Base-by-base conservation (phyloP, 2,113 vertebrate genomes). In the Neodon shergylaensis region DNA sequence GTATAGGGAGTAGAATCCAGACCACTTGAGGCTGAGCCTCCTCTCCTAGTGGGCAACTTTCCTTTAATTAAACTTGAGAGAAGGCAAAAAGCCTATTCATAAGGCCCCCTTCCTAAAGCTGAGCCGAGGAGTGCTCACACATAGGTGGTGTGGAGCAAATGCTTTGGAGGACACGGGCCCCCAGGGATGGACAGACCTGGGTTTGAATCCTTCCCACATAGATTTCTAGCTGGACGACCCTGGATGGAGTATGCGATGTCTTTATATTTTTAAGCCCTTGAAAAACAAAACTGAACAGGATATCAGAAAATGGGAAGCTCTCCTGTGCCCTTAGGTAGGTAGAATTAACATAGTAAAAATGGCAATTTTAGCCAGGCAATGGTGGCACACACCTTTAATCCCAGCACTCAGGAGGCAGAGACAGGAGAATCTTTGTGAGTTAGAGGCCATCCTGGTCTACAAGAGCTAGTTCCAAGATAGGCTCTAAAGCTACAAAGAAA, bases 91-190 rank as follows among this genome's bases (percentile, higher is more conserved):
- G 28, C 81, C 90, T 70, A 2, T 44, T 31, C 22, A n/a, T 12
- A 58, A 19, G 31, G 10, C 63, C 10, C 7, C 49, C 4, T 16
- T 19, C 12, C 3, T 63, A 61, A 79, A 24, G 66, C 76, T 26
- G 7, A n/a, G 74, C 36, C 11, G 5, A 2, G 19, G 7, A 16
- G 31, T 49, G 28, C 70, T 0, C 0, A 10, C 12, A 28, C 52
- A 16, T 31, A 52, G 74, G 11, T 47, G 83, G 3, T 9, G 1
- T n/a, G 61, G 24, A 0, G 4, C 24, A 39, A 76, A 44, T 26
- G 3, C 72, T 33, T n/a, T 58, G 28, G n/a, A 65, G 49, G 66
- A 10, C 24, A 17, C 74, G 49, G 47, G 31, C 36, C 5, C 14
- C 7, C 14, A n/a, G 77, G 47, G 28, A 12, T 81, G 65, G 84